Base-by-base conservation (phyloP, 1,140 invertebrate species). In the Euwallacea similis region DNA sequence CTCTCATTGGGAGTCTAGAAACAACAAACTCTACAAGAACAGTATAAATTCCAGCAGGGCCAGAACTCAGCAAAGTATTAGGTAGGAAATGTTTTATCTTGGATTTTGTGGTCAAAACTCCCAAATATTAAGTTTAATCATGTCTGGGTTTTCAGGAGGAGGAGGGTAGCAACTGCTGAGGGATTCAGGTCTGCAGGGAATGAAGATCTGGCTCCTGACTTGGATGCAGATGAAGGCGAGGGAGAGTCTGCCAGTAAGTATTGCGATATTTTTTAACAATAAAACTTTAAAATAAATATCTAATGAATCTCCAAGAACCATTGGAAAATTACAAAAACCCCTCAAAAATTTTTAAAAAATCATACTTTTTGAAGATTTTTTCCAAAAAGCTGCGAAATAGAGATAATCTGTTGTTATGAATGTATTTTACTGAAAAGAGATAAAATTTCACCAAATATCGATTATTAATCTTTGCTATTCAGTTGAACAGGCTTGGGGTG, bases 1-100 rank as follows among this genome's bases (percentile, higher is more conserved):
- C 44, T 93, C 90, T 3, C 92, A 95, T 75, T 94, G 91, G 91
- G 92, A 95, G 80, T 91, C 90, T 54, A 86, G 87, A 53, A 90
- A 91, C 74, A 92, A 91, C 68, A 87, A 90, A 77, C 81, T 93
- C 0, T 93, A 92, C 77, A 88, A 88, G 71, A 85, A 84, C 6
- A 84, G 81, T 56, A 82, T 83, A 44, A 83, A 86, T 59, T 78
- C 82, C 63, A 85, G 85, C 4, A 77, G 87, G 61, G 82, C 87
- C 6, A 86, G 84, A 75, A 88, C 86, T 2, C 85, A 86, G 77
- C 86, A 83, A 77, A 87, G 82, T 76, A 85, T 85, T 75, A 84
- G 86, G 86, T 87, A 53, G 11, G 42, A n/a, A n/a, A n/a, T 16
- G 9, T 2, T 9, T n/a, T 56, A 42, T 13, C 42, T 15, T 54